phyloP scores from a whole-genome alignment of 2,888 invertebrate genomes.

The Syrphus vitripennis region DNA sequence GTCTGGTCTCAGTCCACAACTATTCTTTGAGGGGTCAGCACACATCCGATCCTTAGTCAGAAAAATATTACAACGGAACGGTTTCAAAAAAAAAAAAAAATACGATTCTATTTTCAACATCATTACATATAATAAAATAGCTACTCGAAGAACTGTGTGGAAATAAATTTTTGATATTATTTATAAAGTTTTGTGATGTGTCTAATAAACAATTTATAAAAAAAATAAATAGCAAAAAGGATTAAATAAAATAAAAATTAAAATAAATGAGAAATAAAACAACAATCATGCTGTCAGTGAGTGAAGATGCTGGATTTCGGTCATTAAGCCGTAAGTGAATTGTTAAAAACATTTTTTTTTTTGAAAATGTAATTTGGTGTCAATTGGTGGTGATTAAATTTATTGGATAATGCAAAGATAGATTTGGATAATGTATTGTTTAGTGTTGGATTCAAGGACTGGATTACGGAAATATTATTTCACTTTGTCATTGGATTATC shows the following conservation, averaged over 20 bases:
- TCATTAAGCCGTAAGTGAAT: constrained; percentile 81
- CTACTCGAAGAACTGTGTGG: constrained; percentile 14
- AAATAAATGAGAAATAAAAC: constrained; percentile 58
- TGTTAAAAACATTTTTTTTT: constrained; percentile 6
- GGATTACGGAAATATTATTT: too few relatives aligned
- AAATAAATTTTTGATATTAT: constrained; percentile 7
- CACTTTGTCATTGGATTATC: neutral
- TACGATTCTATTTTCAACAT: constrained; percentile 12
- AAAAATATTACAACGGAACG: constrained; percentile 35
- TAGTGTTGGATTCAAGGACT: neutral
- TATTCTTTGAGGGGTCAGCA: constrained; percentile 81
- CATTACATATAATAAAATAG: neutral
- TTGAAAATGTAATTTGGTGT: neutral
- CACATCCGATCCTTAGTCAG: constrained; percentile 72
- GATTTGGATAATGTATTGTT: neutral
- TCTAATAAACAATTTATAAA: constrained; percentile 21
- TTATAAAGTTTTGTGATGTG: constrained; percentile 36
- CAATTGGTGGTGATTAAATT: neutral
- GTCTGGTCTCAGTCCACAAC: constrained; percentile 79
- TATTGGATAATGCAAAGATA: neutral
- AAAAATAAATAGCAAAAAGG: constrained; percentile 26
- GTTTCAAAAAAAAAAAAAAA: constrained; percentile 49
- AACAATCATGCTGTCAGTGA: constrained; percentile 79
- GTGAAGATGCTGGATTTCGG: constrained; percentile 82
- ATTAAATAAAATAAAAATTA: constrained; percentile 19